Conservation (phyloP, 2,113 vertebrate genomes). For the Corythaixoides concolor region DNA sequence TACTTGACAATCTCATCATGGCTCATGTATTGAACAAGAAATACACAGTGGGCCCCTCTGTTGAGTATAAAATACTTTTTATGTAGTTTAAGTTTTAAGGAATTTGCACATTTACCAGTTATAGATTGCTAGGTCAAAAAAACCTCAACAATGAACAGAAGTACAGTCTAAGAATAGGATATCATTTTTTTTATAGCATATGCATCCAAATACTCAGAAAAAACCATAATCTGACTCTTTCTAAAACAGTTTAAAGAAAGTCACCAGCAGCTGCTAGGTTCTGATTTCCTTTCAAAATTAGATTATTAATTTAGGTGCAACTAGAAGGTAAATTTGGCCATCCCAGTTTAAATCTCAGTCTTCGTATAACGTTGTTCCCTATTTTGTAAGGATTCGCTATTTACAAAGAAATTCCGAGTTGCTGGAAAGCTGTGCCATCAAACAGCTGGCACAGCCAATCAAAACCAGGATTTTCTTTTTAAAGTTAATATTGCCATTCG, state of each 20-base stretch:
- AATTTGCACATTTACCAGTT: neutral
- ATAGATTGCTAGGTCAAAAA: neutral
- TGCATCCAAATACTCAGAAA: neutral
- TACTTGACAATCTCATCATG: neutral
- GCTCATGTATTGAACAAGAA: neutral
- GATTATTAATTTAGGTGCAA: slow-evolving; percentile 38
- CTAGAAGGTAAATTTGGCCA: slow-evolving; percentile 19
- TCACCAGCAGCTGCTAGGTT: slow-evolving; percentile 22
- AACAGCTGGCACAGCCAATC: slow-evolving; percentile 42
- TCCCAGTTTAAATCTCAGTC: neutral
- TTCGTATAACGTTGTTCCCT: neutral
- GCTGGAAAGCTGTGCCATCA: neutral
- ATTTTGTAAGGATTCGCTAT: neutral
- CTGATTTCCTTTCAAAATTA: slow-evolving; percentile 36
- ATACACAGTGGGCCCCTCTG: neutral
- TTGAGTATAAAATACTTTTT: neutral
- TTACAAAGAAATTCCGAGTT: slow-evolving; percentile 22
- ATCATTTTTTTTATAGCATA: neutral
- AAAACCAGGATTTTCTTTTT: slow-evolving; percentile 13
- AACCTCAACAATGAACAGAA: neutral
- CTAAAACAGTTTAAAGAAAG: slow-evolving; percentile 5
- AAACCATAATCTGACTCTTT: neutral
- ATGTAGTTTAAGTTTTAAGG: neutral
- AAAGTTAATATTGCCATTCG: slow-evolving; percentile 25
- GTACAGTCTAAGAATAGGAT: neutral